Evolutionary conservation across 2,888 invertebrate species (phyloP).

Genomic region (Polydrusus pterygomalis): DNA sequence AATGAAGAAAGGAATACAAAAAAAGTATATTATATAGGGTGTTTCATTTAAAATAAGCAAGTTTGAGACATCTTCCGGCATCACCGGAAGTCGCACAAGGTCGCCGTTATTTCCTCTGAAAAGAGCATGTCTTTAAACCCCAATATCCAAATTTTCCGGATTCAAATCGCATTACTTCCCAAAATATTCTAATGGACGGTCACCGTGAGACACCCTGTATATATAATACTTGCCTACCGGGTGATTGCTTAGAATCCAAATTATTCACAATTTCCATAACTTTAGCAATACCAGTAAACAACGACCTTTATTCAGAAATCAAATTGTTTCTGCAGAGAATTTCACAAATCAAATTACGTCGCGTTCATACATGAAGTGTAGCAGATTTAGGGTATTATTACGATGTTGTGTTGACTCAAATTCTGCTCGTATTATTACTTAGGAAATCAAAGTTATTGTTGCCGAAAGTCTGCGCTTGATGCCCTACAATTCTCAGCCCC

Average conservation of each 20-base stretch:
- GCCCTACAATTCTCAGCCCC: slow-evolving; percentile 62
- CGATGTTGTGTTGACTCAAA: slow-evolving; percentile 30
- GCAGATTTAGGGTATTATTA: slow-evolving; percentile 50
- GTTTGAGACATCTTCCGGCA: too few species aligned
- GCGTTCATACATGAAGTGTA: slow-evolving; percentile 34
- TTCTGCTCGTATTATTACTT: slow-evolving; percentile 54
- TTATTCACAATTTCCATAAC: slow-evolving; percentile 19
- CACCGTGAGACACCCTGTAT: too few species aligned
- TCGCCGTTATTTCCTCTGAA: too few species aligned
- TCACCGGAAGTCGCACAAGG: too few species aligned
- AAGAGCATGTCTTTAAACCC: too few species aligned
- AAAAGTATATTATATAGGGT: too few species aligned
- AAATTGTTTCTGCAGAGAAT: slow-evolving; percentile 48
- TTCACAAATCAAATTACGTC: slow-evolving; percentile 51
- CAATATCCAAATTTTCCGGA: too few species aligned
- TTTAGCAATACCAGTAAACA: slow-evolving; percentile 36
- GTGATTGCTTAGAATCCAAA: background rate
- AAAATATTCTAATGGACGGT: too few species aligned
- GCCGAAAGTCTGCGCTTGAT: slow-evolving; percentile 59
- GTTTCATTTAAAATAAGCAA: too few species aligned
- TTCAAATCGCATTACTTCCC: too few species aligned
- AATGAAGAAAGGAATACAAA: too few species aligned
- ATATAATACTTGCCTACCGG: too few species aligned
- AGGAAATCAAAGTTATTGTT: slow-evolving; percentile 63
- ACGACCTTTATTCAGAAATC: slow-evolving; percentile 50